Base-by-base conservation (phyloP, 1,140 invertebrate species). In the Holotrichia oblita region DNA sequence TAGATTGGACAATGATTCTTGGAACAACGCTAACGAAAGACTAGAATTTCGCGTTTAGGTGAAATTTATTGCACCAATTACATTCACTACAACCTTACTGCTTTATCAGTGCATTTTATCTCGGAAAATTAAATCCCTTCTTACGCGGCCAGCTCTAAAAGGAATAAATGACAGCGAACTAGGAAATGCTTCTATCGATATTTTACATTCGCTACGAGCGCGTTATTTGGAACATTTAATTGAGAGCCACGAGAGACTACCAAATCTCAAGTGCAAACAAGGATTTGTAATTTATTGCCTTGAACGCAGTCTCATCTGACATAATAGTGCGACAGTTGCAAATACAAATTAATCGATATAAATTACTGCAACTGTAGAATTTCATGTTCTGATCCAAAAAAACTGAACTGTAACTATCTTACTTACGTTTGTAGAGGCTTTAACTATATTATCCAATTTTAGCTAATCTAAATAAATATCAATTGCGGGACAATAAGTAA, bases 91-190 rank as follows among this genome's bases (percentile, higher is more conserved):
- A 17, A 17, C 48, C 14, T n/a, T 17, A n/a, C 48, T 17, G 14
- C 14, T 55, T 55, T 55, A 55, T 55, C 48, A 17, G 17, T 55
- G 48, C 48, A 55, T 55, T 55, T n/a, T 55, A 55, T 55, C 48
- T 17, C 48, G 48, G 48, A 6, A 55, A 55, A 55, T 55, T 55
- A 55, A 55, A 55, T 55, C n/a, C 48, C 6, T 55, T 55, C 48
- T 55, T 55, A n/a, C 14, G 48, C 14, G 17, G 14, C n/a, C 6
- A 14, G 48, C 14, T n/a, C 0, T 17, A 17, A 55, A 55, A 6
- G 48, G 17, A 55, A 55, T n/a, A 17, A 55, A 55, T 55, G n/a
- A 6, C 48, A 7, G 48, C 14, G n/a, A 17, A 55, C 48, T 17
- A 55, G 14, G 48, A 55, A 55, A n/a, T 17, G 42, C 42, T 44